Base-by-base conservation (phyloP, 2,888 invertebrate species). In the Heliconius ismenius region DNA sequence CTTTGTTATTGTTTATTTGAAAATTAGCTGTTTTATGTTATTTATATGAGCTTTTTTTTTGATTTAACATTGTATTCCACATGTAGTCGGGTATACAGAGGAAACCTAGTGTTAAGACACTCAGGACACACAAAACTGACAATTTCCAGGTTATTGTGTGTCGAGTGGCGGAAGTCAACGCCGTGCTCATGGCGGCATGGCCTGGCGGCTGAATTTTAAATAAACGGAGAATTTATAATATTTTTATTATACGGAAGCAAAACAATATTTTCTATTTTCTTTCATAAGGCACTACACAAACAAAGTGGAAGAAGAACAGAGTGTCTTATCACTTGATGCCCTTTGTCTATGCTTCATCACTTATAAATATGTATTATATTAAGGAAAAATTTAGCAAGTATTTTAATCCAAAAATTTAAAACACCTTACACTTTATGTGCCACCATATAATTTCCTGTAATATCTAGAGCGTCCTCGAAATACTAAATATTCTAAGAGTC, bases 401-500 rank as follows among this genome's bases (percentile, higher is more conserved):
- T 58, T 10, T 58, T 58, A n/a, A 58, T 58, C n/a, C n/a, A 58
- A 58, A n/a, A 58, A 58, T 3, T 58, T n/a, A 58, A 58, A n/a
- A n/a, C n/a, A 58, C 11, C n/a, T 58, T 58, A n/a, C 4, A 4
- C n/a, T 58, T 58, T 58, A 58, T 58, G 58, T 58, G 1, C 10
- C 11, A 24, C 24, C 26, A 62, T 62, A 62, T 24, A 62, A 24
- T 24, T 62, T 24, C 26, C 24, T 62, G n/a, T 62, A 62, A 63
- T 32, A 63, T 28, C n/a, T 24, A 65, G n/a, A 39, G n/a, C n/a
- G 24, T n/a, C n/a, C 36, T 39, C 39, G n/a, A 65, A 65, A n/a
- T n/a, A n/a, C 65, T 65, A 65, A 65, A 65, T 65, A 65, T 65
- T n/a, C 65, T 65, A 65, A n/a, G 36, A 65, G 36, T 65, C 54